phyloP scores from a whole-genome alignment of 2,797 vertebrate species.

The Lithobates pipiens region DNA sequence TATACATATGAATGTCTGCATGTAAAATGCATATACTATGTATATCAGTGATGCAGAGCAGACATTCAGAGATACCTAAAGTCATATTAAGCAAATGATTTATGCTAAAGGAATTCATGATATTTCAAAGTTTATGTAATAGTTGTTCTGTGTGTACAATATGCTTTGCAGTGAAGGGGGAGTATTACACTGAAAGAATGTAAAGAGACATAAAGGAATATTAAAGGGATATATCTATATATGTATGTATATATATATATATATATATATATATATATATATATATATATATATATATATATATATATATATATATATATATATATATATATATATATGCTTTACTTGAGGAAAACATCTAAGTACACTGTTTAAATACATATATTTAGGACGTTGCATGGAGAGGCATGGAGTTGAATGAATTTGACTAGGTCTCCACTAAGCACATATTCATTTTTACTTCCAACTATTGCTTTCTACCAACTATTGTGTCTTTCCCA shows the following conservation, averaged over 20 bases:
- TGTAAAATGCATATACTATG: background rate
- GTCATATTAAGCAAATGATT: slow-evolving; percentile 23
- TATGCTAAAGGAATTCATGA: slow-evolving; percentile 33
- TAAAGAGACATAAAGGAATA: background rate
- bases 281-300: background rate
- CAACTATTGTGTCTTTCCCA: too few species aligned
- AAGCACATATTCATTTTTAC: too few species aligned
- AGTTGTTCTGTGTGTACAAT: background rate
- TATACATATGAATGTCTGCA: background rate
- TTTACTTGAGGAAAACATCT: too few species aligned
- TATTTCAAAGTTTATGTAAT: slow-evolving; percentile 25
- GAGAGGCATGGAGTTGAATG: too few species aligned
- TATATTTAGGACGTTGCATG: too few species aligned
- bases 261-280: too few species aligned
- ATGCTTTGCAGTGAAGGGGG: background rate
- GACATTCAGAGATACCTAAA: slow-evolving; percentile 12
- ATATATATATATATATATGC: too few species aligned
- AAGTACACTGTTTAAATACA: too few species aligned
- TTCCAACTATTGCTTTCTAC: too few species aligned
- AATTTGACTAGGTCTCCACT: too few species aligned
- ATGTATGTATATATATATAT: too few species aligned
- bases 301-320: too few species aligned
- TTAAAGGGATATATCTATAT: slow-evolving; percentile 2
- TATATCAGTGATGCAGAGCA: slow-evolving; percentile 32
- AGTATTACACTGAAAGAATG: slow-evolving; percentile 8